Base-by-base conservation (phyloP, 2,888 invertebrate genomes). In the Orchesellides sinensis region DNA sequence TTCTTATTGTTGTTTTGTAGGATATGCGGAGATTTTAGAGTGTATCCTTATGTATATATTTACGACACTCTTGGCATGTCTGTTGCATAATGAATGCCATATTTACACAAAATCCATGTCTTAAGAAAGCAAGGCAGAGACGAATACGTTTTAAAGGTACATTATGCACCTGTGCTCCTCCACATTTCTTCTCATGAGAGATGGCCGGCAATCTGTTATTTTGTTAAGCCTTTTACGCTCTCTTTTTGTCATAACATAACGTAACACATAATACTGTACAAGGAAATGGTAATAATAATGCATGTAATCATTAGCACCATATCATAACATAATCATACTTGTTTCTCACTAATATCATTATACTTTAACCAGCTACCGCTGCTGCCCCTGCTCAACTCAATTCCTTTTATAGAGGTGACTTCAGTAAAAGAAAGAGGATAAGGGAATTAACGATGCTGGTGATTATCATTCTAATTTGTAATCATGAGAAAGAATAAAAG, bases 281-380 rank as follows among this genome's bases (percentile, higher is more conserved):
- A n/a, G n/a, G n/a, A n/a, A n/a, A n/a, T n/a, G 61, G 47, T 35
- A 23, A 61, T 73, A 40, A 72, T 59, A 63, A 65, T n/a, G 61
- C n/a, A n/a, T n/a, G 61, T 59, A 23, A 49, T 56, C 35, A 54
- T 54, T 54, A 47, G 21, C 17, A 49, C 29, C 72, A 61, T n/a
- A n/a, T n/a, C n/a, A n/a, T n/a, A n/a, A n/a, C n/a, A n/a, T 63
- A 17, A 56, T 63, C 45, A 47, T 73, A 45, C 72, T 59, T 75
- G 63, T 65, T 65, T 17, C 21, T 77, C 56, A 59, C 61, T 79
- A 63, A 79, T 70, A 69, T 70, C 69, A 61, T 73, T 74, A 79
- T 69, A 54, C 25, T 2, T 17, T 6, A 6, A 19, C 35, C 35
- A 5, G 2, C 54, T n/a, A n/a, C n/a, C n/a, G n/a, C n/a, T n/a